phyloP scores from a whole-genome alignment of 2,797 vertebrate genomes.

The Crenichthys baileyi region DNA sequence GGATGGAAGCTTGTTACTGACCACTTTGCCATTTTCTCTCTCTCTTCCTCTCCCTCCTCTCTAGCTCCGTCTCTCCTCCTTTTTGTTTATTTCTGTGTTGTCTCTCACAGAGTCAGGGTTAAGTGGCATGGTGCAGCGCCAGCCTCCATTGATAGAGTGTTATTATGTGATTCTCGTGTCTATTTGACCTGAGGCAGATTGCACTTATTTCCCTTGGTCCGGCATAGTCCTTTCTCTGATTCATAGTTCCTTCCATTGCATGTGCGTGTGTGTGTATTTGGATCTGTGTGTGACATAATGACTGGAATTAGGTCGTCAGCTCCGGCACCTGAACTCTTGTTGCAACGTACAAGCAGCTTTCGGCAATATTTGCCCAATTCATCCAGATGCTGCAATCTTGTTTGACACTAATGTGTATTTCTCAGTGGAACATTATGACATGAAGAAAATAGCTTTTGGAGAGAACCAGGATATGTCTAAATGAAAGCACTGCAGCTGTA shows the following conservation, averaged over 20 bases:
- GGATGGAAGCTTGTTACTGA: slow-evolving; percentile 67
- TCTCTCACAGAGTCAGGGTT: slow-evolving; percentile 72
- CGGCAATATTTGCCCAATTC: slow-evolving; percentile 78
- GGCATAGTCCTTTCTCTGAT: slow-evolving; percentile 68
- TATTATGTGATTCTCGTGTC: slow-evolving; percentile 79
- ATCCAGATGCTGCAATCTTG: slow-evolving; percentile 68
- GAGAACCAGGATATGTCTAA: slow-evolving; percentile 66
- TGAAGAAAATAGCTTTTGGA: slow-evolving; percentile 73
- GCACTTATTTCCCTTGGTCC: slow-evolving; percentile 85
- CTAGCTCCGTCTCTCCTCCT: slow-evolving; percentile 33
- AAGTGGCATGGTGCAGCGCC: slow-evolving; percentile 71
- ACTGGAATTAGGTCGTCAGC: slow-evolving; percentile 73
- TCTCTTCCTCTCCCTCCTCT: not conserved
- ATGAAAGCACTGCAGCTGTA: slow-evolving; percentile 68
- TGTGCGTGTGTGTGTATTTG: slow-evolving; percentile 35
- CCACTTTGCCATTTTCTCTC: slow-evolving; percentile 27
- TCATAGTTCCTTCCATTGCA: slow-evolving; percentile 55
- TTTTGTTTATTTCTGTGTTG: slow-evolving; percentile 67
- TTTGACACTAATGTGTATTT: slow-evolving; percentile 81
- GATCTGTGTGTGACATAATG: slow-evolving; percentile 63
- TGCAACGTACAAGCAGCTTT: slow-evolving; percentile 54
- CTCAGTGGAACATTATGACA: slow-evolving; percentile 63
- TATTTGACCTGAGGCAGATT: slow-evolving; percentile 82
- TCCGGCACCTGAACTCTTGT: slow-evolving; percentile 72
- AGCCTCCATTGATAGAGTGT: slow-evolving; percentile 76